phyloP scores from a whole-genome alignment of 2,797 vertebrate species.

The Myotis findleyi region DNA sequence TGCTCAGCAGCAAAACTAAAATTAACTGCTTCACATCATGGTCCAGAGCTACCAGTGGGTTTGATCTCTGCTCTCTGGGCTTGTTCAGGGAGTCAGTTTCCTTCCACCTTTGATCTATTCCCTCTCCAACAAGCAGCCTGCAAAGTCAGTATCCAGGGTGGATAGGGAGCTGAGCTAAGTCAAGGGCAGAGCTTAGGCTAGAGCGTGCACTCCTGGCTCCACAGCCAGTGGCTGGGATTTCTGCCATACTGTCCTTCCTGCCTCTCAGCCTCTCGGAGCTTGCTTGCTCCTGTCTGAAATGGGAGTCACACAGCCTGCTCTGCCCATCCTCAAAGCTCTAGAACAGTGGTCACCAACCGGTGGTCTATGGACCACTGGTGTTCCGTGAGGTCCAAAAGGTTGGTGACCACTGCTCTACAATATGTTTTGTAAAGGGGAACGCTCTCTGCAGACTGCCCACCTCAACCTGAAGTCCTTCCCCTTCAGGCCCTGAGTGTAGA shows the following conservation, averaged over 20 bases:
- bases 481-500: background rate
- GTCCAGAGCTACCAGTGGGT: background rate
- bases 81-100: background rate
- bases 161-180: background rate
- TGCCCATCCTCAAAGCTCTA: too few relatives aligned
- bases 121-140: background rate
- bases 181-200: background rate
- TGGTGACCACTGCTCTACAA: too few relatives aligned
- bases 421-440: background rate
- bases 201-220: background rate
- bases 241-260: background rate
- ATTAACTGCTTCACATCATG: fast-evolving
- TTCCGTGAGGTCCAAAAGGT: too few relatives aligned
- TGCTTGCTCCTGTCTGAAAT: background rate
- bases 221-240: background rate
- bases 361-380: too few relatives aligned
- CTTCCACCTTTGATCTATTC: background rate
- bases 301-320: background rate
- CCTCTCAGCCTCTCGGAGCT: background rate
- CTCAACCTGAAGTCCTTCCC: background rate
- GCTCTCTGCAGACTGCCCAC: fast-evolving
- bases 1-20: fast-evolving
- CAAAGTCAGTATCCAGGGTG: background rate
- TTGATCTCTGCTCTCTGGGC: background rate
- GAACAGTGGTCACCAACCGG: too few relatives aligned